Evolutionary conservation across 1,140 invertebrate species (phyloP).

Genomic region (Bradynema listronoti): DNA sequence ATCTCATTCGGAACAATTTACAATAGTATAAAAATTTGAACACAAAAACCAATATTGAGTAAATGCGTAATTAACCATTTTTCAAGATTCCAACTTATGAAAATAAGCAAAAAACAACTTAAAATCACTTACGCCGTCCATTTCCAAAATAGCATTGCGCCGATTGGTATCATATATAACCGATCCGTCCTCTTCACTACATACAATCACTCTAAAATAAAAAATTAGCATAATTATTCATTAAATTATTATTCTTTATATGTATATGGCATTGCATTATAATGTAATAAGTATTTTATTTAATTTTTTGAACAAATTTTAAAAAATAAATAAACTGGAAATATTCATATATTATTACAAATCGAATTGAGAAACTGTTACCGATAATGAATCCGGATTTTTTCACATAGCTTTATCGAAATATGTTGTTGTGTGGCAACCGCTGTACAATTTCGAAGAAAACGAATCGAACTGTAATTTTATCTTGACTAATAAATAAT

Average conservation of each 20-base stretch:
- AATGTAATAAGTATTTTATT: no score
- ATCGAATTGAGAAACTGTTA: no score
- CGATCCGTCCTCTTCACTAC: background rate
- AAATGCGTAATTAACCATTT: background rate
- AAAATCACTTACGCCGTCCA: constrained; percentile 12
- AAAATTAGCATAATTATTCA: no score
- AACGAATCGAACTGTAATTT: background rate
- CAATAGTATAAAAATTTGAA: no score
- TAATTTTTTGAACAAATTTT: no score
- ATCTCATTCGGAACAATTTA: no score
- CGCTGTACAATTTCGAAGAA: constrained; percentile 2
- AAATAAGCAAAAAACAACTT: background rate
- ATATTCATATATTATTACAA: no score
- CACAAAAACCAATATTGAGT: background rate
- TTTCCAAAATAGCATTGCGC: constrained; percentile 2
- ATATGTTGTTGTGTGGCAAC: constrained; percentile 8
- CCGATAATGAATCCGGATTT: constrained; percentile 13
- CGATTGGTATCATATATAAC: constrained; percentile 11
- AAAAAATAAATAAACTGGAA: no score
- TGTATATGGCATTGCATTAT: no score
- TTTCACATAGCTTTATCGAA: constrained; percentile 1
- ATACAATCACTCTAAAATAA: constrained; percentile 10
- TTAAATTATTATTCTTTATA: no score
- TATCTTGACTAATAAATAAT: background rate
- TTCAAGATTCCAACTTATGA: background rate